Base-by-base conservation (phyloP, 1,140 invertebrate genomes). In the Drosophila grimshawi region DNA sequence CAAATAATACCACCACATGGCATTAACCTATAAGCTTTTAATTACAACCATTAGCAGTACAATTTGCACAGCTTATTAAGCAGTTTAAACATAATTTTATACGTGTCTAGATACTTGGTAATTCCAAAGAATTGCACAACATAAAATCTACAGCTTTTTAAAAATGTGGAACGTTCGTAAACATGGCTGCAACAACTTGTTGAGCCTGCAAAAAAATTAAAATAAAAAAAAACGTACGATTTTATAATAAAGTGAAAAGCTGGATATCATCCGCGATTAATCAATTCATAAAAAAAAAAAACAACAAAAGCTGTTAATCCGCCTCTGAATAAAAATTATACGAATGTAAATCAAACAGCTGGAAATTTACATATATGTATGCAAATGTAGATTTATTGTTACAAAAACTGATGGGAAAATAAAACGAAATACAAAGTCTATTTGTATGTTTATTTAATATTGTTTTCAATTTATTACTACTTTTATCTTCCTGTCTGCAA, bases 171-270 rank as follows among this genome's bases (percentile, higher is more conserved):
- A 32, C n/a, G 3, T 3, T 33, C 10, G 32, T 39, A 39, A 55
- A 55, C 7, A 55, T 55, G 35, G 27, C 4, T 19, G 4, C 4
- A 48, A 32, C 35, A 59, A 49, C 27, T 59, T 59, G 64, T 59
- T 59, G 45, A 67, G n/a, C 27, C 39, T 32, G 55, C 64, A 48
- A 30, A 49, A 30, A 49, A 59, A 52, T 8, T 11, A 0, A 43
- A 30, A 29, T 3, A 30, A 4, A n/a, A 43, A 39, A 64, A 19
- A 29, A 27, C 0, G 8, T 27, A 0, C 8, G 10, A 8, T 8
- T 29, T 41, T 27, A 43, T 19, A 10, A 5, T 0, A 19, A 7
- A n/a, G 10, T 5, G 5, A 32, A 59, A 19, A 19, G 19, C 19
- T 19, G 19, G 19, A 19, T 19, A 19, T 19, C 19, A 19, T 19